These are phyloP conservation scores for Chloropsis hardwickii DNA, from an alignment of 2,113 vertebrate species.

Conservation along the genomic window DNA sequence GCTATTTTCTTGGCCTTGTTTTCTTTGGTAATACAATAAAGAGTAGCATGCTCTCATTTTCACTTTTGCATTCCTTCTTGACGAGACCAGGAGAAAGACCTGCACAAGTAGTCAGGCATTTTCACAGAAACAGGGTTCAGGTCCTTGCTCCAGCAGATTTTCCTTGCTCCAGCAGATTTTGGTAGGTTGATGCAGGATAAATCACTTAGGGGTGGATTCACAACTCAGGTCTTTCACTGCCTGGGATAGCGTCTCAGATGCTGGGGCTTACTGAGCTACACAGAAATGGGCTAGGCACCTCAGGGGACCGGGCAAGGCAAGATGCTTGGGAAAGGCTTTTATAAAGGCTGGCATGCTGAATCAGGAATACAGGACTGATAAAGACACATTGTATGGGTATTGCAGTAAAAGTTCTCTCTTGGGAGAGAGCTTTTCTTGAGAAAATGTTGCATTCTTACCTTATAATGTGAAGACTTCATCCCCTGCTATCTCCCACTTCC, in stretches of 20 bases:
- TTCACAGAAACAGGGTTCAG: neutral
- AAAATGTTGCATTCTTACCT: neutral
- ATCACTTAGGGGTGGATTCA: neutral
- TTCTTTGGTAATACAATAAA: neutral
- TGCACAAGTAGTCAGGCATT: neutral
- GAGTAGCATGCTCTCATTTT: neutral
- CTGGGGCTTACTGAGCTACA: neutral
- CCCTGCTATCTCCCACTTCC: neutral
- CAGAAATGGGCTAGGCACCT: neutral
- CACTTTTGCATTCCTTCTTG: neutral
- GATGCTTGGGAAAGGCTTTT: neutral
- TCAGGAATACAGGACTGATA: neutral
- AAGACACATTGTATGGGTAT: neutral
- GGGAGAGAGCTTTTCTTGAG: neutral
- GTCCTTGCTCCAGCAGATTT: neutral
- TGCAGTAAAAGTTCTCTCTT: neutral
- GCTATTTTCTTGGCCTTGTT: neutral
- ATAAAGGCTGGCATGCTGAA: neutral
- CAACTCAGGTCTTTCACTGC: neutral
- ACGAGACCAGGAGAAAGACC: neutral
- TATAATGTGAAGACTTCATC: neutral
- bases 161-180: too few relatives aligned
- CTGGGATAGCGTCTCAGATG: neutral
- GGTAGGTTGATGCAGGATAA: neutral
- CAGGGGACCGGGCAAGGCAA: neutral